Base-by-base conservation (phyloP, 2,888 invertebrate species). In the Galeopsomyia nigrocyanea region DNA sequence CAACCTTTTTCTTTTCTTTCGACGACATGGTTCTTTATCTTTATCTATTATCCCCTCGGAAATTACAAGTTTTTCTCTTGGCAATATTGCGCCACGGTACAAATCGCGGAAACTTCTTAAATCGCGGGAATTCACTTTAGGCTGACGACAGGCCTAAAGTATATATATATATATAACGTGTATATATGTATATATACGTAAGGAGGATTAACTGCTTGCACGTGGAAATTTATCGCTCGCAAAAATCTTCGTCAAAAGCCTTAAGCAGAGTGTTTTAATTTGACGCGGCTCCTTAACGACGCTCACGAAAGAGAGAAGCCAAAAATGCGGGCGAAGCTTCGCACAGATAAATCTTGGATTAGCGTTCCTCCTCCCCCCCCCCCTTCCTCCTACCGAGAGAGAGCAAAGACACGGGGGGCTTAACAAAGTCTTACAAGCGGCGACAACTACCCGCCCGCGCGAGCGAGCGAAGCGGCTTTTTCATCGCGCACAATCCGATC, bases 321-420 rank as follows among this genome's bases (percentile, higher is more conserved):
- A 74, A 68, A 68, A 74, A 71, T 74, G 71, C 74, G 71, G 71
- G 70, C 79, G 79, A 79, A 26, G 81, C 76, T 39, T 79, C 80
- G 77, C 78, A n/a, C 80, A 82, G 82, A 85, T 84, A 85, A 85
- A 84, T 85, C 83, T 84, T 82, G 84, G 84, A 84, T 85, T 85
- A 85, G 82, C 81, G 78, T 78, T 22, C 66, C 50, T 46, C 50
- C 62, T 58, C 68, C 75, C 10, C 55, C 16, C 17, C 22, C 19
- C 39, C 26, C 55, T 51, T 56, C 47, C 62, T 65, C 31, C 31
- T 31, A 3, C 31, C 31, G 13, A n/a, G 26, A 17, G 9, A 17
- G 58, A 21, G 26, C 26, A 26, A 70, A 69, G 68, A 75, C 67
- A 68, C 55, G 64, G 26, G 26, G 26, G 70, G 75, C 74, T 75